These are phyloP conservation scores for Amphiprion clarkii DNA, from an alignment of 2,797 vertebrate species.

Conservation along the genomic window DNA sequence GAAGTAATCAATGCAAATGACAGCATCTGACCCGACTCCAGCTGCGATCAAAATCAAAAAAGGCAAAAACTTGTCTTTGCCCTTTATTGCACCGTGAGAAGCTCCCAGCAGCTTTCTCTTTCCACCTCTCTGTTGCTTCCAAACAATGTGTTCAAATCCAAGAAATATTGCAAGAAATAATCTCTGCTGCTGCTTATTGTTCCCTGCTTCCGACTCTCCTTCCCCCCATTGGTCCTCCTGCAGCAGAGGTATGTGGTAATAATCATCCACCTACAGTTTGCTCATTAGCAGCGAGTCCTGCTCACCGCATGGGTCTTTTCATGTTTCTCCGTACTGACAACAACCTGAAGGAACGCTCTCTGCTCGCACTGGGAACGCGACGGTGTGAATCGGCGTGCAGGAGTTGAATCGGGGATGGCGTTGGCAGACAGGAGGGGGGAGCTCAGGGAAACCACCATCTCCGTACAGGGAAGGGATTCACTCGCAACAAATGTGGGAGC, in stretches of 20 bases:
- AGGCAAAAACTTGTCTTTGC: background rate
- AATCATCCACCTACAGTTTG: conserved; percentile 74
- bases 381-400: conserved; percentile 31
- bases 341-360: conserved; percentile 56
- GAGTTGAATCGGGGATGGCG: conserved; percentile 51
- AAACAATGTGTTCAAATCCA: conserved; percentile 40
- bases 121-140: conserved; percentile 32
- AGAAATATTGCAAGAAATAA: conserved; percentile 14
- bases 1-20: conserved; percentile 43
- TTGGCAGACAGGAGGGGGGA: conserved; percentile 28
- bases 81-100: conserved; percentile 32
- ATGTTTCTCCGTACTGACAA: conserved; percentile 64
- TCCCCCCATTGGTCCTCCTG: conserved; percentile 48
- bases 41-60: conserved; percentile 46
- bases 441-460: conserved; percentile 35
- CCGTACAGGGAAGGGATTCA: background rate
- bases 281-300: conserved; percentile 71
- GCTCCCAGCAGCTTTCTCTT: conserved; percentile 12
- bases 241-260: conserved; percentile 71
- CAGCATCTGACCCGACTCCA: conserved; percentile 15
- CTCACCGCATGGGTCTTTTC: conserved; percentile 71
- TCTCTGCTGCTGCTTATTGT: conserved; percentile 8
- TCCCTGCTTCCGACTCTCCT: conserved; percentile 20
- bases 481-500: conserved; percentile 5
- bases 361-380: conserved; percentile 39